Base-by-base conservation (phyloP, 2,113 vertebrate genomes). In the Ochotona curzoniae region DNA sequence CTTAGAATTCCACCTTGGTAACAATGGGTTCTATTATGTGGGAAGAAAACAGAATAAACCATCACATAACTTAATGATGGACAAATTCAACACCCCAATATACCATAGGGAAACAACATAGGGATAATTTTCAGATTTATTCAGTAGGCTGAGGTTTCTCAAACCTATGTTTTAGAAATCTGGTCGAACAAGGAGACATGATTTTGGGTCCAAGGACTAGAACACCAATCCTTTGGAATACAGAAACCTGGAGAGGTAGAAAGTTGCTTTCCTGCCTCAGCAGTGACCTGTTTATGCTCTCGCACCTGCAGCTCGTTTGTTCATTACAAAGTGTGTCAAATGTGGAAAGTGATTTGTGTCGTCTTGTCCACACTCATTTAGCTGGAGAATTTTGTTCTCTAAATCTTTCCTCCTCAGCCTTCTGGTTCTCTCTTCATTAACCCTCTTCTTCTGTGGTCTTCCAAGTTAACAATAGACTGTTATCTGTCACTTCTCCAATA, bases 251-350 rank as follows among this genome's bases (percentile, higher is more conserved):
- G 71, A 74, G 80, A 70, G 4, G 12, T 5, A 63, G 70, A 20
- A 93, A 83, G 57, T 81, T 15, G 18, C n/a, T 89, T 85, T 17
- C 4, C n/a, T 63, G 18, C 47, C 30, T 93, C 79, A 23, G 54
- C 49, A 66, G 2, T 76, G 67, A 93, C 71, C 89, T 91, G 8
- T 83, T 96, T 96, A 79, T 87, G 75, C 60, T 76, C 83, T 94
- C 47, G 80, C 61, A 91, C 71, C 57, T 87, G 83, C n/a, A 83
- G 21, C 66, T 61, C 26, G 89, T 91, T 70, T 75, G 49, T 85
- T 80, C 69, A 76, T 78, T 83, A 70, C n/a, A 54, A 80, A 76
- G 49, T 75, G 35, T 9, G 17, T n/a, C 35, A 87, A n/a, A 91
- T 66, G 6, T 70, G 25, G 64, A 64, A 74, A 25, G 23, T 0